Conservation (phyloP, 2,113 vertebrate species). For the Proteles cristata region DNA sequence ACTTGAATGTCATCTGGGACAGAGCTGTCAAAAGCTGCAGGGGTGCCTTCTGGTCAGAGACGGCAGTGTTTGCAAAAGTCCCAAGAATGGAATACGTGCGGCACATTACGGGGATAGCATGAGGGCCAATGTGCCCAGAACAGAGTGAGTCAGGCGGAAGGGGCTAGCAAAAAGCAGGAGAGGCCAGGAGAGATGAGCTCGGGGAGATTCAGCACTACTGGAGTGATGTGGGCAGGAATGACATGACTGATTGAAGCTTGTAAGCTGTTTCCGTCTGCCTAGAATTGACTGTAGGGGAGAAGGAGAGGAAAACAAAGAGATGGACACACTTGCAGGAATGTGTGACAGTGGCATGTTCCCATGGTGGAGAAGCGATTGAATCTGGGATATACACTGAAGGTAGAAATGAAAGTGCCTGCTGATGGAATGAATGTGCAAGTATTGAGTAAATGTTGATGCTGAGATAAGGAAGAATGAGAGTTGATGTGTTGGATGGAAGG, state of each 20-base stretch:
- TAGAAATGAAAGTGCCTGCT: neutral
- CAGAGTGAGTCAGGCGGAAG: neutral
- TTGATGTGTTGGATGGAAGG: neutral
- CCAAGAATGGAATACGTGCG: neutral
- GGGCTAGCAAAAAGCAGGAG: neutral
- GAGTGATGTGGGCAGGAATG: neutral
- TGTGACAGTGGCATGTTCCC: neutral
- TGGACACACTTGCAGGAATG: neutral
- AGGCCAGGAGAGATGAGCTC: neutral
- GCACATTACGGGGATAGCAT: neutral
- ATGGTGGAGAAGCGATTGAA: neutral
- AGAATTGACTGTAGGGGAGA: neutral
- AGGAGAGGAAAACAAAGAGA: neutral
- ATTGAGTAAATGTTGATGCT: neutral
- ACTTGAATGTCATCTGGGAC: neutral
- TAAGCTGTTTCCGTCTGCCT: neutral
- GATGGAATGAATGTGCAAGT: neutral
- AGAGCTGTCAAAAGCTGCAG: neutral
- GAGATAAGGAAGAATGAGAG: neutral
- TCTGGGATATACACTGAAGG: neutral
- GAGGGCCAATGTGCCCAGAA: neutral
- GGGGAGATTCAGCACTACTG: neutral
- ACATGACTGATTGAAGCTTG: neutral
- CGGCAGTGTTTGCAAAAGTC: fast-evolving
- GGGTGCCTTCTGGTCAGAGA: neutral